Evolutionary conservation across 1,140 invertebrate species (phyloP), one percentile per base, ranked within the genome.

Genomic region (Metopolophium dirhodum): DNA sequence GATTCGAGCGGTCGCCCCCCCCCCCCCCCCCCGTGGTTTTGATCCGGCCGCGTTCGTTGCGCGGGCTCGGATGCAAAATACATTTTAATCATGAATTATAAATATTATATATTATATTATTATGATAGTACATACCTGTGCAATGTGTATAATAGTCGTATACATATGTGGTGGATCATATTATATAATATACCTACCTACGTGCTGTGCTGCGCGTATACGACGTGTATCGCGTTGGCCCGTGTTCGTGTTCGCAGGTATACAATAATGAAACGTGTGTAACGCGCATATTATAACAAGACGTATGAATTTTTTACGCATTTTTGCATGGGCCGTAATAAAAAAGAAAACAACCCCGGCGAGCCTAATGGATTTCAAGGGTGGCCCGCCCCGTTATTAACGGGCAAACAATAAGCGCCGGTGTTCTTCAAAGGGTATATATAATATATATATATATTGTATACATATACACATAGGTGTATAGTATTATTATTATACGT

Each of bases 321-420:
- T 20, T 90, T 92, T 83, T 30, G 49, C 82, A 54, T 85, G n/a
- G 14, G 14, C 23, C 91, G 47, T 41, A 47, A 57, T 45, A 57
- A 85, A 93, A 93, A 57, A 54, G 54, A 93, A 86, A 41, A 51
- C 68, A 93, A 86, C 49, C 47, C 77, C 49, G 91, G 68, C n/a
- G 30, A 54, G 47, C 49, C 91, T 93, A 93, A 93, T 93, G 91
- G 91, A 93, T 86, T 93, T 93, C 82, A 93, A 93, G 91, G 91
- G 91, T 93, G 91, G 91, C 91, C 90, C 61, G 91, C 91, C 57
- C 68, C 49, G 91, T 86, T 93, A 93, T 93, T 85, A 93, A 93
- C 91, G 77, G 77, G 91, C 91, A 85, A 92, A 86, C 77, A 93
- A 91, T 82, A 51, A 86, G 82, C 61, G 82, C 91, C 91, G 91